Conservation (phyloP, 2,888 invertebrate species). For the Trimorus sp. region DNA sequence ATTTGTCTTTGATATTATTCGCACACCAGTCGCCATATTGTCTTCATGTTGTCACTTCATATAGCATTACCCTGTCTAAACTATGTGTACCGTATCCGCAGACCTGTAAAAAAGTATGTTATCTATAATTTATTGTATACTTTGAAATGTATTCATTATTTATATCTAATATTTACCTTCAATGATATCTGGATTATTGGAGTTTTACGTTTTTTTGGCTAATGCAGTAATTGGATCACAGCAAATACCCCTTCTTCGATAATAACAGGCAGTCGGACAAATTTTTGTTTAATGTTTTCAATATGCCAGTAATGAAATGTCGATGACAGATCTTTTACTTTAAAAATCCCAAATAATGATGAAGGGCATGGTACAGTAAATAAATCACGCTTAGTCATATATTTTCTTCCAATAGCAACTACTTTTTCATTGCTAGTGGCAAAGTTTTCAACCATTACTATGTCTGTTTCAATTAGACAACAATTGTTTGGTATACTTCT, state of each 20-base stretch:
- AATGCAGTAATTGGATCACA: too few species aligned
- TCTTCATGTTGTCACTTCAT: too few species aligned
- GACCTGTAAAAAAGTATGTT: too few species aligned
- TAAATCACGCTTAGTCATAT: conserved; percentile 1
- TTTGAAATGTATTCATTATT: too few species aligned
- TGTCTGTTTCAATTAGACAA: conserved; percentile 14
- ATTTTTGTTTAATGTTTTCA: conserved; percentile 17
- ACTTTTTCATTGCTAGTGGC: conserved; percentile 1
- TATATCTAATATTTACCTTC: too few species aligned
- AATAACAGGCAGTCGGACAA: conserved; percentile 24
- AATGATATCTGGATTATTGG: too few species aligned
- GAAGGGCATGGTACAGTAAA: conserved; percentile 7
- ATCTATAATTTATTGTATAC: too few species aligned
- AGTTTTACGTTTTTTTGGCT: too few species aligned
- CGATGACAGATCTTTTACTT: conserved; percentile 27
- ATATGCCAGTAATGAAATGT: conserved; percentile 8
- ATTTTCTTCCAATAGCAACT: conserved; percentile 26
- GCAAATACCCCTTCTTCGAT: conserved; percentile 6
- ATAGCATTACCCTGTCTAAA: too few species aligned
- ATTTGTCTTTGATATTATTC: too few species aligned
- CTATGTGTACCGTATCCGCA: too few species aligned
- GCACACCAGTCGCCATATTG: too few species aligned
- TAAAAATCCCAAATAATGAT: conserved; percentile 20
- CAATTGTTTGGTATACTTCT: conserved; percentile 30
- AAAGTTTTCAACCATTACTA: conserved; percentile 35